phyloP scores from a whole-genome alignment of 2,888 invertebrate genomes.

The Itoplectis maculator region DNA sequence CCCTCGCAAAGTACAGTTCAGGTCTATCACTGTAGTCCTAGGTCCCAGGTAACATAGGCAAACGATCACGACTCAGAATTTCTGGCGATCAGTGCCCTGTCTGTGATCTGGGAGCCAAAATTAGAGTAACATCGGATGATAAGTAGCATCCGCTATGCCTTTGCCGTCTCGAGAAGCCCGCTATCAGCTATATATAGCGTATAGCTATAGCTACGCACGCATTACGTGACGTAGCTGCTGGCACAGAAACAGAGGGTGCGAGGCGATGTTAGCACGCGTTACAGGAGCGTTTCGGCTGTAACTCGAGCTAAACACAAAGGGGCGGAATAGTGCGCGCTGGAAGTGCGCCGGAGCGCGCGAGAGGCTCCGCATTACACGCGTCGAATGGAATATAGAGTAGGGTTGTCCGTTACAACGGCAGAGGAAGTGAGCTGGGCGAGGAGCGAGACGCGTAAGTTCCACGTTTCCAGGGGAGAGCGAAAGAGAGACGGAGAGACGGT shows the following conservation, averaged over 20 bases:
- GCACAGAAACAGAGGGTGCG: neutral
- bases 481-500: constrained; percentile 4
- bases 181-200: neutral
- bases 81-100: neutral
- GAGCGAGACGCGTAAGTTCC: neutral
- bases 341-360: constrained; percentile 17
- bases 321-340: constrained; percentile 13
- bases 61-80: neutral
- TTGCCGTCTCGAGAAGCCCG: neutral
- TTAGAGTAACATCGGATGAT: neutral
- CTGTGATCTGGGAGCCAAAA: neutral
- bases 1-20: neutral
- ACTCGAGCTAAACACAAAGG: constrained; percentile 59
- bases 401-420: constrained; percentile 42
- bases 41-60: neutral
- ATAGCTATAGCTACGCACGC: neutral
- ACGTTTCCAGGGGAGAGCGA: neutral
- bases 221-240: constrained; percentile 1
- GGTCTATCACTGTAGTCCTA: neutral
- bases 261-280: constrained; percentile 44
- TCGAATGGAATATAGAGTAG: constrained; percentile 79
- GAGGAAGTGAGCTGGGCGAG: neutral
- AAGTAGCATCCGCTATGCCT: neutral
- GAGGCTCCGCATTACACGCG: constrained; percentile 71
- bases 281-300: constrained; percentile 49